These are phyloP conservation scores for Corella eumyota DNA, from an alignment of 23 tunicate species.

Conservation along the genomic window DNA sequence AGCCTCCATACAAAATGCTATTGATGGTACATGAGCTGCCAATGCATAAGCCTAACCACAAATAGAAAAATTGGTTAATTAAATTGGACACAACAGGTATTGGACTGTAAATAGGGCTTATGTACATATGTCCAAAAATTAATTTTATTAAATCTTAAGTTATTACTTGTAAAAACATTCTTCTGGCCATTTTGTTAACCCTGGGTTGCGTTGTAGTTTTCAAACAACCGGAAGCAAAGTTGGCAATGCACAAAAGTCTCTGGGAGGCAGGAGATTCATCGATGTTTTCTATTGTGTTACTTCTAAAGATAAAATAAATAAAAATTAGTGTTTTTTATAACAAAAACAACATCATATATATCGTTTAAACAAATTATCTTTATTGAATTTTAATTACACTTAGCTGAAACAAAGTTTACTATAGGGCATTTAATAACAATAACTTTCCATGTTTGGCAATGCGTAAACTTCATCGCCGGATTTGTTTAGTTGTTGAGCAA, in stretches of 20 bases:
- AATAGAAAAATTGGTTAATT: background rate
- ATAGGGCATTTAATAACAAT: too few species aligned
- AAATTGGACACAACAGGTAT: background rate
- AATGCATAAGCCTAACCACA: conserved; percentile 24
- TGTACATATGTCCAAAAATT: background rate
- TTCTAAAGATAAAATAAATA: too few species aligned
- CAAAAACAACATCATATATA: too few species aligned
- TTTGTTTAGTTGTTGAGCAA: too few species aligned
- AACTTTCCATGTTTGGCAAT: too few species aligned
- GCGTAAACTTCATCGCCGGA: too few species aligned
- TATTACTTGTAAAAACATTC: conserved; percentile 65
- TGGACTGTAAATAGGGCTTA: background rate
- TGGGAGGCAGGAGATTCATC: conserved; percentile 15
- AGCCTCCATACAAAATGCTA: conserved; percentile 6
- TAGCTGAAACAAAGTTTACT: too few species aligned
- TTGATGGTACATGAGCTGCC: background rate
- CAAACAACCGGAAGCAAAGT: conserved; percentile 46
- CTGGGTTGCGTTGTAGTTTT: conserved; percentile 56
- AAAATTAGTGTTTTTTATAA: too few species aligned
- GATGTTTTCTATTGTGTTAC: too few species aligned
- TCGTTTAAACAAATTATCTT: too few species aligned
- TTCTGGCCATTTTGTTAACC: conserved; percentile 67
- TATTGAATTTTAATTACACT: too few species aligned
- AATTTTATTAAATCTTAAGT: background rate
- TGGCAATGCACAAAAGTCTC: conserved; percentile 23